These are phyloP conservation scores for Calcarius lapponicus DNA, from an alignment of 2,797 vertebrate species.

Conservation along the genomic window DNA sequence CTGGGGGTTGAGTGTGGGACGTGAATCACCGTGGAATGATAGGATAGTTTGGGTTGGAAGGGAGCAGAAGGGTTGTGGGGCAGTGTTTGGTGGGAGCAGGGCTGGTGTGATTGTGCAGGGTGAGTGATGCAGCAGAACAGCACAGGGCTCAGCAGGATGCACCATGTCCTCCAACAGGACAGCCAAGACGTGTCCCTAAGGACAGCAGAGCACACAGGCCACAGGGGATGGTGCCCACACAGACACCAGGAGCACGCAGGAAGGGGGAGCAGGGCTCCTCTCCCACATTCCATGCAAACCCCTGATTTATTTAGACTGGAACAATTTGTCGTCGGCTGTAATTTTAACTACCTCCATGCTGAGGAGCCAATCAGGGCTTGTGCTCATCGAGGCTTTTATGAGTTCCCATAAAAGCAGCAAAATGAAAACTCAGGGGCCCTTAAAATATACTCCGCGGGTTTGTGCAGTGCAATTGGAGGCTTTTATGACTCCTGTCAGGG, in stretches of 20 bases:
- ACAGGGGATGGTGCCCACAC: fast-evolving
- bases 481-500: slow-evolving; percentile 85
- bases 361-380: slow-evolving; percentile 78
- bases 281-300: slow-evolving; percentile 35
- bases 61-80: fast-evolving
- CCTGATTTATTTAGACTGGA: slow-evolving; percentile 81
- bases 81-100: background rate
- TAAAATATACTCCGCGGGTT: slow-evolving; percentile 85
- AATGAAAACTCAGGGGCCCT: slow-evolving; percentile 87
- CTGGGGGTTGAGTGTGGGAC: background rate
- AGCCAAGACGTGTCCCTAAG: fast-evolving
- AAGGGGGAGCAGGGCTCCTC: background rate
- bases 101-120: fast-evolving
- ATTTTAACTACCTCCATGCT: slow-evolving; percentile 83
- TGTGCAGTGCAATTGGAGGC: slow-evolving; percentile 82
- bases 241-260: fast-evolving
- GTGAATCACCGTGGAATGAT: fast-evolving
- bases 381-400: slow-evolving; percentile 78
- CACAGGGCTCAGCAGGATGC: background rate
- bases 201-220: background rate
- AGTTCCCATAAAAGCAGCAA: slow-evolving; percentile 84
- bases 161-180: fast-evolving
- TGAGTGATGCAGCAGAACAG: background rate
- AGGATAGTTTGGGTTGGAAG: background rate
- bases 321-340: slow-evolving; percentile 84